A percentile compares a stretch with the other conserved stretches of the same genome.
Conservation (phyloP, 2,888 invertebrate species). For the Pandemis cinnamomeana region DNA sequence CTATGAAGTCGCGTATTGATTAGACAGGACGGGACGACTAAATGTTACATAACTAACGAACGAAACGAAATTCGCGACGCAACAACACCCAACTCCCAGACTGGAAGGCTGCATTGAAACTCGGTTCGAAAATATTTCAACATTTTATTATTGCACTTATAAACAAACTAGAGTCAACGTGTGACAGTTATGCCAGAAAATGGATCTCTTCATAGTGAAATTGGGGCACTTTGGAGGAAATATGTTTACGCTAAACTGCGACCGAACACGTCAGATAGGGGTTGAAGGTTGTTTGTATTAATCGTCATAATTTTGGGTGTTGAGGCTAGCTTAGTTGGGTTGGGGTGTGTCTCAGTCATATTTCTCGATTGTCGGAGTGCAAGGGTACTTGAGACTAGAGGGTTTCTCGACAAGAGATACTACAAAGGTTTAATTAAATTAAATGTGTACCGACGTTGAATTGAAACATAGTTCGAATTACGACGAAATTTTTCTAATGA, state of each 20-base stretch:
- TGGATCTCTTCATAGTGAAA: neutral
- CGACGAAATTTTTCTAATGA: neutral
- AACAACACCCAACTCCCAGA: slow-evolving; percentile 59
- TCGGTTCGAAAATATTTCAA: slow-evolving; percentile 21
- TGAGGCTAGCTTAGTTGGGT: neutral
- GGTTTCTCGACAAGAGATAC: slow-evolving; percentile 15
- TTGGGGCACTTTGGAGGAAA: neutral
- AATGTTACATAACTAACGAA: slow-evolving; percentile 71
- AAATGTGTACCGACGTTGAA: neutral
- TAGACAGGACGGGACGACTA: slow-evolving; percentile 70
- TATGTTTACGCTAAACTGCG: neutral
- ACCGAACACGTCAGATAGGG: neutral
- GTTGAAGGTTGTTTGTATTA: neutral
- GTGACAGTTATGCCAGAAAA: neutral
- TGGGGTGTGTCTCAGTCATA: neutral
- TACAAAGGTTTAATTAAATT: slow-evolving; percentile 15
- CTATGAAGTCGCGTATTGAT: slow-evolving; percentile 78
- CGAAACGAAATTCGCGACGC: slow-evolving; percentile 56
- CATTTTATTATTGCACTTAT: slow-evolving; percentile 1
- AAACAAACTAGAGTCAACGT: neutral
- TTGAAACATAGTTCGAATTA: neutral
- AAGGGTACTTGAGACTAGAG: neutral
- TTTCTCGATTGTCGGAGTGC: slow-evolving; percentile 10
- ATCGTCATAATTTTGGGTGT: slow-evolving; percentile 4
- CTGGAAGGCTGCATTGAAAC: slow-evolving; percentile 62